Base-by-base conservation (phyloP, 2,113 vertebrate species). In the Puffinus mauretanicus region DNA sequence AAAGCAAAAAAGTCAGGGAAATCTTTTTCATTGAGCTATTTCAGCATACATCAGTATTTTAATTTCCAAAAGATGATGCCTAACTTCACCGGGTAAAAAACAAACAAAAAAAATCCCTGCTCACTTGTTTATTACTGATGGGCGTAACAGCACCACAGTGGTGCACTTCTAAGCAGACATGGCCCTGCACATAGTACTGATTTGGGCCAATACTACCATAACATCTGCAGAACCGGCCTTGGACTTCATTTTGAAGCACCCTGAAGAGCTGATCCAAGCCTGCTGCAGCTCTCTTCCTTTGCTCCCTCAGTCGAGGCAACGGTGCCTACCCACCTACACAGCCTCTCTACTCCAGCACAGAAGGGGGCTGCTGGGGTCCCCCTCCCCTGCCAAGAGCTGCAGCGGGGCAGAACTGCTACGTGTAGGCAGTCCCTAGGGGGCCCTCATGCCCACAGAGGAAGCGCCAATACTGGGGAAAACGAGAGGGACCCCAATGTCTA, bases 231-330 rank as follows among this genome's bases (percentile, higher is more conserved):
- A 12, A 25, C 49, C 2, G 19, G 54, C 21, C 82, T 36, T 17
- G 13, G 20, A 34, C 38, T 25, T 34, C 64, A 54, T 27, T 71
- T 9, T 49, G 46, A 44, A 87, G 82, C 38, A 15, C 34, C 25
- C 34, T 47, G 18, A 46, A 40, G 26, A 38, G n/a, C 13, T 15
- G 44, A 47, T 20, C 77, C 51, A 36, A 36, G 64, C 38, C 44
- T 82, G 57, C 87, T 60, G n/a, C n/a, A 81, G 29, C 54, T 54
- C 16, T 21, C 7, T 38, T 7, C 34, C 52, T 55, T 25, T 38
- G 49, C 55, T 44, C 10, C 44, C 25, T 14, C 38, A 20, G 30
- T 0, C 0, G 1, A 77, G 36, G 11, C 62, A 24, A 5, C 1
- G 30, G 40, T 49, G 57, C 32, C 17, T 32, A 36, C 18, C 12